phyloP scores from a whole-genome alignment of 2,113 vertebrate genomes.

The Apeltes quadracus region DNA sequence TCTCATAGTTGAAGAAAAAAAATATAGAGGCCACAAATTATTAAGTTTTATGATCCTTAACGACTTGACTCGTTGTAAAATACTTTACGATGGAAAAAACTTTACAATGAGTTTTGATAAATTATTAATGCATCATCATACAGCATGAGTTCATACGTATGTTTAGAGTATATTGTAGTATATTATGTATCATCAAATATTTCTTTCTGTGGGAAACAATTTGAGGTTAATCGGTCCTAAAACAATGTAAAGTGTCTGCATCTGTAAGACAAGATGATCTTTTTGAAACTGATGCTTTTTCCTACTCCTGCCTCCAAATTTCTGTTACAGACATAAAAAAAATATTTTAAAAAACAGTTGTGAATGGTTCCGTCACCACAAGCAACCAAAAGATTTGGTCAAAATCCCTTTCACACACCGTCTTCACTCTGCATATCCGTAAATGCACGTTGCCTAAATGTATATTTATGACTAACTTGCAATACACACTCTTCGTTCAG shows the following conservation, averaged over 20 bases:
- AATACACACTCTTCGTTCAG: neutral
- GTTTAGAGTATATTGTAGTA: neutral
- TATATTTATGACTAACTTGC: neutral
- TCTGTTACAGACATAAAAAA: neutral
- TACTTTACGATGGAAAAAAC: neutral
- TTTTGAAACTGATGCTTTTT: neutral
- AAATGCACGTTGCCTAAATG: slow-evolving; percentile 14
- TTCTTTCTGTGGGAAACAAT: too few relatives aligned
- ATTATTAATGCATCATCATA: neutral
- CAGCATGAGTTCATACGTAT: neutral
- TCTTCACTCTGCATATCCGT: slow-evolving; percentile 34
- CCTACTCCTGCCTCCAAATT: neutral
- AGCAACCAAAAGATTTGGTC: neutral
- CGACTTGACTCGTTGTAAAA: neutral
- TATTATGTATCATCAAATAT: neutral
- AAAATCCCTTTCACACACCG: too few relatives aligned
- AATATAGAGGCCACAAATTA: neutral
- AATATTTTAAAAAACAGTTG: neutral
- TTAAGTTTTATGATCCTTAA: neutral
- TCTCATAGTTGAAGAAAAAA: neutral
- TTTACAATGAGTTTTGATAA: too few relatives aligned
- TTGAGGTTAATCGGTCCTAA: neutral
- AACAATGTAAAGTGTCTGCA: neutral
- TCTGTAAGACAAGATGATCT: neutral
- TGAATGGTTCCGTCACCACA: slow-evolving; percentile 28